Evolutionary conservation across 2,888 invertebrate genomes (phyloP).

Genomic region (Lymantria dispar): DNA sequence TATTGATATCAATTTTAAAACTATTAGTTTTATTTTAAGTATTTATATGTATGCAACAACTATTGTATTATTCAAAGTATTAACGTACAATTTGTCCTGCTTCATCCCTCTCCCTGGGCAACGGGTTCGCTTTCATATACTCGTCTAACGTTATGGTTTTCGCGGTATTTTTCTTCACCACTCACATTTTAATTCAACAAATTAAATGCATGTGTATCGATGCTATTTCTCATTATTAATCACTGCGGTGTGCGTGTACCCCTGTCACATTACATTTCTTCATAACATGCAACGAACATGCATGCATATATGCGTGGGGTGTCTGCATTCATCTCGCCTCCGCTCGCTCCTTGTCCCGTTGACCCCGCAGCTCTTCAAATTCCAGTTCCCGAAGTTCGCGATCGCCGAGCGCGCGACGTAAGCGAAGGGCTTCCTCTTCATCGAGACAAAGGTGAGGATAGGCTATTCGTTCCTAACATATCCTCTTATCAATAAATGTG

Average conservation of each 20-base stretch:
- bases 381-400: conserved; percentile 80
- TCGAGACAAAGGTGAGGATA: conserved; percentile 69
- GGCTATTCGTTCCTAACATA: conserved; percentile 4
- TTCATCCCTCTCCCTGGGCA: conserved; percentile 53
- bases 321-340: conserved; percentile 15
- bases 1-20: too few relatives aligned
- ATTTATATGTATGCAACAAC: neutral
- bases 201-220: conserved; percentile 49
- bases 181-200: conserved; percentile 48
- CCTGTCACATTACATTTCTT: conserved; percentile 3
- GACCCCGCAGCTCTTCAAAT: conserved; percentile 80
- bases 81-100: conserved; percentile 47
- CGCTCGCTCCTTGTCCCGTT: conserved; percentile 52
- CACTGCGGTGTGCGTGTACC: conserved; percentile 34
- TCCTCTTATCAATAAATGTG: too few relatives aligned
- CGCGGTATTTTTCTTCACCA: conserved; percentile 56
- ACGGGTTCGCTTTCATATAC: conserved; percentile 71
- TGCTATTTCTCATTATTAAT: conserved; percentile 32
- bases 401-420: conserved; percentile 66
- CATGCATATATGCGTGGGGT: conserved; percentile 24
- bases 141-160: conserved; percentile 61
- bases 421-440: conserved; percentile 70
- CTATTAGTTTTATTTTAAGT: too few relatives aligned
- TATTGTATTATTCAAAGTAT: conserved; percentile 19
- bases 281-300: conserved; percentile 10